Base-by-base conservation (phyloP, 2,888 invertebrate species). In the Dendrolimus pini region DNA sequence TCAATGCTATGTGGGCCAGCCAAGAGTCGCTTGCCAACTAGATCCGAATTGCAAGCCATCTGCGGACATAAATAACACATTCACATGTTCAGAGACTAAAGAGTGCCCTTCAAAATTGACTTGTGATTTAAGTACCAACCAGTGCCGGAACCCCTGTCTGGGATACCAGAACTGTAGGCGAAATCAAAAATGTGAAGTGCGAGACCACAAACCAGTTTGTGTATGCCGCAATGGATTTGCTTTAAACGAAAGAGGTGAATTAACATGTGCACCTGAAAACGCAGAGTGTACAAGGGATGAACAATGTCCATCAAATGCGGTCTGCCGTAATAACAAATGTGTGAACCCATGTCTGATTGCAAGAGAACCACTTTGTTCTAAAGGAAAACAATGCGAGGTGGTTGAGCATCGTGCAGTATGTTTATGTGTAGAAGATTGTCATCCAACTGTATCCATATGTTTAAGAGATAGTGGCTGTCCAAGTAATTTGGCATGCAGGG, bases 401-500 rank as follows among this genome's bases (percentile, higher is more conserved):
- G 91, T 96, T 72, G 96, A 97, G 75, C 98, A 98, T 80, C 94
- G 94, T 73, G 94, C 96, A 13, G 92, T 96, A 67, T 98, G 97
- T 85, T 94, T 97, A 73, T 98, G 97, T 85, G 93, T 95, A 77
- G 94, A 95, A 85, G 95, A 96, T 84, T 97, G 97, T 86, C 94
- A 94, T 79, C 96, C 97, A 62, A 94, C 95, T 59, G 92, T 95
- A 77, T 96, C 96, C 66, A 96, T 98, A 85, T 97, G 97, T 84
- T 92, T 97, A 77, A 93, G 96, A 88, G 97, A 97, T 88, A 95
- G 94, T 75, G 97, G 97, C 68, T 97, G 97, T 85, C 96, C 97
- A 60, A 91, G 94, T 67, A 94, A 96, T 75, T 93, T 95, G 86
- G 96, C 97, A 68, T 97, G 97, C 89, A 93, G 94, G 83, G 96